Evolutionary conservation across 2,888 invertebrate species (phyloP), one percentile per base, ranked within the genome.

Genomic region (Pemphredon lugubris): DNA sequence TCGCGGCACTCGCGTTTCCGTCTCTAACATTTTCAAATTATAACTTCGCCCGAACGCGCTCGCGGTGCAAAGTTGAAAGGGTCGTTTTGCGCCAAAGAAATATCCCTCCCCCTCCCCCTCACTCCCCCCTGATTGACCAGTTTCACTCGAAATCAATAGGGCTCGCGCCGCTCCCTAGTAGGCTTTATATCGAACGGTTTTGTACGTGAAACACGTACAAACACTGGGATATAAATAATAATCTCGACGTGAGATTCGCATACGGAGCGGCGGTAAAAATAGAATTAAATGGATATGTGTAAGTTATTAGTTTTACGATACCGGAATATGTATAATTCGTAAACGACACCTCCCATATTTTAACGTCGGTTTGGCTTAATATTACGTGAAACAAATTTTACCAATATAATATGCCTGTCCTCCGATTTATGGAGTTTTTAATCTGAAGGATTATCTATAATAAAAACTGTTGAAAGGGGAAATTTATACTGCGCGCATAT

Each of bases 111-210:
- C n/a, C n/a, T n/a, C n/a, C n/a, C n/a, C n/a, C n/a, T n/a, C n/a
- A n/a, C n/a, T n/a, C n/a, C 60, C 37, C 42, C 45, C 67, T 48
- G 81, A 79, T 77, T 70, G 81, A 79, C 67, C 72, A 60, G 69
- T 74, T 75, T 77, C 77, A 44, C 53, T 70, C 57, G 63, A 66
- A 79, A 80, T 79, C 81, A 77, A 79, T 79, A 80, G 69, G 53
- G 58, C 61, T 71, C 37, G 68, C 34, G 61, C 59, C 80, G 61
- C 69, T 72, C 72, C 67, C 80, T 59, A 14, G 45, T 60, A 44
- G 13, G 34, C 34, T 53, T 77, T 65, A 68, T 72, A 72, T 74
- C 20, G 69, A 64, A 58, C 58, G 65, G 77, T 45, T 74, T 64
- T 48, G 48, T 42, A 65, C 67, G 30, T 70, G 39, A 58, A 64